phyloP scores from a whole-genome alignment of 2,888 invertebrate species.

The Cryptus armator region DNA sequence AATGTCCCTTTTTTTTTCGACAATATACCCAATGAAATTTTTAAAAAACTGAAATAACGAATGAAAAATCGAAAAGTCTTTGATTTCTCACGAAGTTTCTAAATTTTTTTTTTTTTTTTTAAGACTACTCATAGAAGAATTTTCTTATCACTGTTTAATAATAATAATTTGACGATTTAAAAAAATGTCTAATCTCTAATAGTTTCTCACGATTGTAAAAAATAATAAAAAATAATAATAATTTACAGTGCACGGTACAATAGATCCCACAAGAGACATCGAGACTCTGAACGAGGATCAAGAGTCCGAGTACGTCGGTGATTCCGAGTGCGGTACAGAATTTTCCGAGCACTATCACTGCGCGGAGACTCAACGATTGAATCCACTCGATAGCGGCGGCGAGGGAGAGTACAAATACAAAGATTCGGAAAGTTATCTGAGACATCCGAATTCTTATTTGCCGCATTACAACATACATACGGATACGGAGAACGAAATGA shows the following conservation, averaged over 20 bases:
- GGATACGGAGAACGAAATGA: constrained; percentile 87
- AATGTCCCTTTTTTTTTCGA: constrained; percentile 10
- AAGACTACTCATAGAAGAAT: background rate
- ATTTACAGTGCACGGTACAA: constrained; percentile 85
- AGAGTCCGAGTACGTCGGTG: constrained; percentile 90
- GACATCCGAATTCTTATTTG: constrained; percentile 94
- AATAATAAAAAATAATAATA: background rate
- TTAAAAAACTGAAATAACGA: background rate
- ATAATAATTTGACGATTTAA: too few species aligned
- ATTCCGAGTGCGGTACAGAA: constrained; percentile 89
- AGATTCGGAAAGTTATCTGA: constrained; percentile 89
- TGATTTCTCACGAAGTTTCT: background rate
- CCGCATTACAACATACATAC: constrained; percentile 90
- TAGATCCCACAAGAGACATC: constrained; percentile 89
- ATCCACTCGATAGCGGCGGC: constrained; percentile 89
- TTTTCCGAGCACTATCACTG: constrained; percentile 86
- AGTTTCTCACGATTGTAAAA: too few species aligned
- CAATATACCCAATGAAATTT: constrained; percentile 4
- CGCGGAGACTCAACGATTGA: constrained; percentile 86
- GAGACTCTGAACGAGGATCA: constrained; percentile 90
- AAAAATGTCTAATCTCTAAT: too few species aligned
- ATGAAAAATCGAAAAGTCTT: background rate
- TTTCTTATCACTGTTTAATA: too few species aligned
- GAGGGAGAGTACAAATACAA: constrained; percentile 87
- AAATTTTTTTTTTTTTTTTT: background rate